These are phyloP conservation scores for Colletes latitarsis DNA, from an alignment of 1,140 invertebrate genomes.

Conservation along the genomic window DNA sequence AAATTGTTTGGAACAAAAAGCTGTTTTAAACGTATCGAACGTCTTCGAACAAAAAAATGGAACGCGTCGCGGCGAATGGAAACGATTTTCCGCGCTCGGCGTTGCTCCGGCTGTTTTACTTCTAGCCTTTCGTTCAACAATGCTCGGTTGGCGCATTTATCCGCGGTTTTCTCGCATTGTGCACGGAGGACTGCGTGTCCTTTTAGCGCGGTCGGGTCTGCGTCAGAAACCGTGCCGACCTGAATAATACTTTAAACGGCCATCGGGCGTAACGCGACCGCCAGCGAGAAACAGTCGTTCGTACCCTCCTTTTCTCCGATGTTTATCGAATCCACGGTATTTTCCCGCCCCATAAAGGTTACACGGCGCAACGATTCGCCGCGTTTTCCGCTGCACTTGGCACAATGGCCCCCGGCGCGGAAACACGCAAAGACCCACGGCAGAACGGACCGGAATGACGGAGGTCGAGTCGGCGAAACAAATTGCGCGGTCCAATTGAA, in stretches of 20 bases:
- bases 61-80: background rate
- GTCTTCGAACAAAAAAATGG: background rate
- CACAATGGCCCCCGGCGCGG: slow-evolving; percentile 29
- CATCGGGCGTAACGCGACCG: background rate
- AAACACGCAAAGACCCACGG: background rate
- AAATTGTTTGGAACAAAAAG: no score
- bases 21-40: background rate
- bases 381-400: slow-evolving; percentile 34
- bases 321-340: slow-evolving; percentile 27
- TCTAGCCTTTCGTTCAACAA: background rate
- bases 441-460: background rate
- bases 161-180: background rate
- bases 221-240: background rate
- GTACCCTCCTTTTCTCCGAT: background rate
- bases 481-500: slow-evolving; percentile 63
- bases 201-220: background rate
- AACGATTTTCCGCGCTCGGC: background rate
- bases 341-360: slow-evolving; percentile 11
- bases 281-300: background rate
- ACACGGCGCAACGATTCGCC: background rate
- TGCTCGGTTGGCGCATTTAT: background rate
- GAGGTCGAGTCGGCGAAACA: slow-evolving; percentile 37
- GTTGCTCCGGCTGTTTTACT: background rate
- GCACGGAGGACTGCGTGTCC: slow-evolving; percentile 6
- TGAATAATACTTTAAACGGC: background rate